Conservation (phyloP, 92 coral and sea anemone species). For the Meandrina meandrites region DNA sequence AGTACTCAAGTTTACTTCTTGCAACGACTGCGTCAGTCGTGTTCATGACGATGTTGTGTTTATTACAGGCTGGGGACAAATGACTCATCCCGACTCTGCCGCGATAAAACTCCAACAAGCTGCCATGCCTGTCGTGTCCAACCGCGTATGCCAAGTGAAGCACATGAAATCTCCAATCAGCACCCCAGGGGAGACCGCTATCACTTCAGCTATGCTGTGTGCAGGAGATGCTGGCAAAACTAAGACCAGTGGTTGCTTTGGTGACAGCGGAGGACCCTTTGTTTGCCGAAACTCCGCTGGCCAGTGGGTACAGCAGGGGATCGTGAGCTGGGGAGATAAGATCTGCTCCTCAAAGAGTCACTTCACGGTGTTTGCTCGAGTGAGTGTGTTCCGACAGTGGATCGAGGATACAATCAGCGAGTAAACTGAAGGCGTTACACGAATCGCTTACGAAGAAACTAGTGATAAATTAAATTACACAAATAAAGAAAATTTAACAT, state of each 20-base stretch:
- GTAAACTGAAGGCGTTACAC: background rate
- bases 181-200: background rate
- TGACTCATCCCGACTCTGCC: conserved; percentile 48
- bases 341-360: conserved; percentile 51
- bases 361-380: conserved; percentile 65
- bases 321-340: conserved; percentile 66
- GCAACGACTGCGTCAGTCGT: too few species aligned
- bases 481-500: background rate
- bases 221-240: conserved; percentile 78
- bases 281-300: conserved; percentile 65
- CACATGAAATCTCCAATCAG: background rate
- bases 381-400: conserved; percentile 63
- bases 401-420: conserved; percentile 40
- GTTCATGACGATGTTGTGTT: background rate
- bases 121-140: conserved; percentile 53
- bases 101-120: conserved; percentile 57
- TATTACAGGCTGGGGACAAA: conserved; percentile 67
- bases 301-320: conserved; percentile 70
- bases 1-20: too few species aligned
- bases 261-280: conserved; percentile 74
- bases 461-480: background rate
- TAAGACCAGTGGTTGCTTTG: conserved; percentile 56
- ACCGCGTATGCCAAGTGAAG: conserved; percentile 42
- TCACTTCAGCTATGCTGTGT: conserved; percentile 67
- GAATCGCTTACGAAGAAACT: background rate